Percentiles rank a stretch among this genome's conserved stretches.
Conservation (phyloP, 1,140 invertebrate species). For the Hylaeus anthracinus region DNA sequence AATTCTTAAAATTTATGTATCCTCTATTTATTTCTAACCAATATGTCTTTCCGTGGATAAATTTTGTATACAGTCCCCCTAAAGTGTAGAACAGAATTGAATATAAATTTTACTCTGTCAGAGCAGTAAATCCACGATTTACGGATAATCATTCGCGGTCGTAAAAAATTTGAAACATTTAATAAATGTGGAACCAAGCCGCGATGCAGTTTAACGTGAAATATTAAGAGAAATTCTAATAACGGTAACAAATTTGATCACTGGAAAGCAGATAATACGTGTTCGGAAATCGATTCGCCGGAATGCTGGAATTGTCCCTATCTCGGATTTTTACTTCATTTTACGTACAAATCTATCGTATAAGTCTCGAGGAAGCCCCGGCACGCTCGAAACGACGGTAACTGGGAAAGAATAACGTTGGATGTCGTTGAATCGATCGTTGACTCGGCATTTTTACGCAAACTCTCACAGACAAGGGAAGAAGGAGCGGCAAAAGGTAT, state of each 20-base stretch:
- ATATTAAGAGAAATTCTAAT: neutral
- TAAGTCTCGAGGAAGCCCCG: neutral
- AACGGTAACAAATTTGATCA: neutral
- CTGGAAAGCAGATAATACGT: neutral
- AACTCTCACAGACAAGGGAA: constrained; percentile 8
- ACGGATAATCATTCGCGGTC: neutral
- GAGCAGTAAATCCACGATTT: neutral
- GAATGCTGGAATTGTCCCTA: neutral
- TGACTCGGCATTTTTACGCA: constrained; percentile 41
- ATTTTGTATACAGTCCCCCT: too few species aligned
- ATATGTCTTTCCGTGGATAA: too few species aligned
- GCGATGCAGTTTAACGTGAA: neutral
- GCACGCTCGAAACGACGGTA: neutral
- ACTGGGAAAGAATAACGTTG: constrained; percentile 21
- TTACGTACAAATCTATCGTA: constrained; percentile 3
- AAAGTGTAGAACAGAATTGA: neutral
- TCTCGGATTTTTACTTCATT: neutral
- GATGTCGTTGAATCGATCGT: constrained; percentile 26
- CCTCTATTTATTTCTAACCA: too few species aligned
- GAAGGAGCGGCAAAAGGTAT: constrained; percentile 29
- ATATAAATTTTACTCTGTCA: neutral
- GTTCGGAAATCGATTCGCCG: neutral
- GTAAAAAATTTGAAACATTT: neutral
- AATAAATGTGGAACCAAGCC: too few species aligned
- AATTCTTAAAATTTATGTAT: too few species aligned